Conservation (phyloP, 2,797 vertebrate species). For the Crypturellus tataupa region DNA sequence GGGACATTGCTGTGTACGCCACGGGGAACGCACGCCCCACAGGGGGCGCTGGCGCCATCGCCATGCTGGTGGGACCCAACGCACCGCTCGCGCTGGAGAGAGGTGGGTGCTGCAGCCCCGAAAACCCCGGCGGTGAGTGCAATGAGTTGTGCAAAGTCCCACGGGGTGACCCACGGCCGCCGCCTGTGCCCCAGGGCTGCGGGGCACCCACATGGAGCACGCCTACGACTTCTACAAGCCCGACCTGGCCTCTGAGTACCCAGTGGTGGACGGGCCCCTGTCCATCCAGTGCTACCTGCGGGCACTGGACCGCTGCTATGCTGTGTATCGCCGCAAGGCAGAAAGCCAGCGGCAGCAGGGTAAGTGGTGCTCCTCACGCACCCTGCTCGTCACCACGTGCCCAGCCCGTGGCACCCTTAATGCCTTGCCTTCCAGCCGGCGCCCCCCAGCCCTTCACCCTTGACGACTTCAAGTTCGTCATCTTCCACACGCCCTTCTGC, state of each 20-base stretch:
- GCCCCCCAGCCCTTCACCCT: conserved; percentile 74
- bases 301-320: conserved; percentile 79
- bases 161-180: neutral
- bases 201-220: conserved; percentile 84
- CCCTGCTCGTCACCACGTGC: rapidly evolving
- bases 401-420: neutral
- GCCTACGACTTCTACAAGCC: conserved; percentile 85
- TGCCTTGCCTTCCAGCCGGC: conserved; percentile 68
- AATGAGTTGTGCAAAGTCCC: too few species aligned
- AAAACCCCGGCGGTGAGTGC: neutral
- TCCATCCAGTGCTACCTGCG: conserved; percentile 83
- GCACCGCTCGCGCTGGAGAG: conserved; percentile 80
- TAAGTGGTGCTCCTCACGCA: neutral
- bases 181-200: conserved; percentile 48
- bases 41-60: conserved; percentile 80
- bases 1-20: conserved; percentile 82
- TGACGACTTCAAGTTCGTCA: conserved; percentile 80
- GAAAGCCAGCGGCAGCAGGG: conserved; percentile 80
- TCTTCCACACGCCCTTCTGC: conserved; percentile 85
- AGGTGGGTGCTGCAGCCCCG: conserved; percentile 58
- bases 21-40: conserved; percentile 75
- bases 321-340: conserved; percentile 75
- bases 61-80: conserved; percentile 83
- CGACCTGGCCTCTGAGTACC: conserved; percentile 78
- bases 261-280: conserved; percentile 79